These are phyloP conservation scores for Virgularia gustaviana DNA, from an alignment of 92 coral and sea anemone genomes.

Conservation along the genomic window DNA sequence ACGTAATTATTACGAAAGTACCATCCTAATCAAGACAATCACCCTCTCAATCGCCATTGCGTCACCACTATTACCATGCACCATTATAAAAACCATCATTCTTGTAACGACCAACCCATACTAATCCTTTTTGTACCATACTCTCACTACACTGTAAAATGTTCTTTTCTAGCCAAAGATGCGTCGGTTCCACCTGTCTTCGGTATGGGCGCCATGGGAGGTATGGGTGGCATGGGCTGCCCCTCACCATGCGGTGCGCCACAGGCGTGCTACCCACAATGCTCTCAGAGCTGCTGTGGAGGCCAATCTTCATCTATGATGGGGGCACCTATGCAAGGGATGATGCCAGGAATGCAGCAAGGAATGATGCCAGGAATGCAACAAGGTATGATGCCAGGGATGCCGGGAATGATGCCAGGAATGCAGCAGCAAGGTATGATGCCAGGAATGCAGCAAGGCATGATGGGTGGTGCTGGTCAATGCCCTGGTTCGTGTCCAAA, in stretches of 20 bases:
- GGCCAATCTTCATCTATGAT: not conserved
- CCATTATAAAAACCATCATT: no score
- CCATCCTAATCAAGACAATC: no score
- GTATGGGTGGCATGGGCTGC: slow-evolving; percentile 19
- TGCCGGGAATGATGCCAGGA: slow-evolving; percentile 7
- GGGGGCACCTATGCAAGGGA: not conserved
- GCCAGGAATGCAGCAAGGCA: not conserved
- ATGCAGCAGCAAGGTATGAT: not conserved
- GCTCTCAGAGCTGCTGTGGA: slow-evolving; percentile 20
- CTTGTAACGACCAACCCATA: no score
- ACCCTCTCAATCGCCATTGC: no score
- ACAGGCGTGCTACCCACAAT: slow-evolving; percentile 26
- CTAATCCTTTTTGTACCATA: no score
- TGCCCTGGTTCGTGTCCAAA: slow-evolving; percentile 29
- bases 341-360: not conserved
- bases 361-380: slow-evolving; percentile 1
- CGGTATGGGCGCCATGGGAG: no score
- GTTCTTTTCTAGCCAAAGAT: slow-evolving; percentile 2
- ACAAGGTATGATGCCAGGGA: slow-evolving; percentile 1
- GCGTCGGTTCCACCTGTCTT: not conserved
- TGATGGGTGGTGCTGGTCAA: slow-evolving; percentile 20
- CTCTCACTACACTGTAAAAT: not conserved
- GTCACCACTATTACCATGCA: no score
- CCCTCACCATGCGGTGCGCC: slow-evolving; percentile 21
- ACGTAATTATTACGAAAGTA: no score